A percentile compares a stretch with the other conserved stretches of the same genome.
Conservation (phyloP, 2,113 vertebrate species). For the Neogale vison region DNA sequence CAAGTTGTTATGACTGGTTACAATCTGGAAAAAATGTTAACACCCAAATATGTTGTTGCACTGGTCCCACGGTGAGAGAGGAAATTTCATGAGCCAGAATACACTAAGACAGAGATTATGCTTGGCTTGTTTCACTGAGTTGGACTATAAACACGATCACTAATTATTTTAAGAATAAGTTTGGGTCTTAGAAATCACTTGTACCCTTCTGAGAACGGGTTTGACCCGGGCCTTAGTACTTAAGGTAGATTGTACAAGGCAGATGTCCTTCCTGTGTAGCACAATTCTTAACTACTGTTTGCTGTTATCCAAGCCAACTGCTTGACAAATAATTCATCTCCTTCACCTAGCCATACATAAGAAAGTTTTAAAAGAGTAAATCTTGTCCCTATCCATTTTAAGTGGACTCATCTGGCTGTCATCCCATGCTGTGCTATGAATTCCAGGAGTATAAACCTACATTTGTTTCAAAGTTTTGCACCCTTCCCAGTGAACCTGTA, state of each 20-base stretch:
- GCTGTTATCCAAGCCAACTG: not conserved
- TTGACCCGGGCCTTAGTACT: not conserved
- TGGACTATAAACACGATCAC: not conserved
- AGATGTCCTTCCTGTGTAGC: not conserved
- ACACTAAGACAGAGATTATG: not conserved
- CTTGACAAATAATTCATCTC: not conserved
- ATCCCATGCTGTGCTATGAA: conserved; percentile 8
- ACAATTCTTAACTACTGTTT: not conserved
- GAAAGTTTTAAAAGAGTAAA: not conserved
- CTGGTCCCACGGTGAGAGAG: not conserved
- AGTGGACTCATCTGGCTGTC: not conserved
- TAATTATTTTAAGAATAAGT: not conserved
- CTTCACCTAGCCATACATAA: not conserved
- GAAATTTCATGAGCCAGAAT: not conserved
- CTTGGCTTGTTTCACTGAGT: not conserved
- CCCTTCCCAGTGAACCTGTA: not conserved
- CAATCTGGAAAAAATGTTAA: not conserved
- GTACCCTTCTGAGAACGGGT: not conserved
- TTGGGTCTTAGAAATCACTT: not conserved
- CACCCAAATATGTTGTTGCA: not conserved
- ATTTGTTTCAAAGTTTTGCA: not conserved
- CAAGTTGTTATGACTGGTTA: not conserved
- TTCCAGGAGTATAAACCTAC: not conserved
- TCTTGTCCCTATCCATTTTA: not conserved
- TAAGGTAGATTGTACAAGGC: not conserved